Percentiles rank a stretch among this genome's conserved stretches.
Conservation (phyloP, 2,113 vertebrate genomes). For the Aptenodytes patagonicus region DNA sequence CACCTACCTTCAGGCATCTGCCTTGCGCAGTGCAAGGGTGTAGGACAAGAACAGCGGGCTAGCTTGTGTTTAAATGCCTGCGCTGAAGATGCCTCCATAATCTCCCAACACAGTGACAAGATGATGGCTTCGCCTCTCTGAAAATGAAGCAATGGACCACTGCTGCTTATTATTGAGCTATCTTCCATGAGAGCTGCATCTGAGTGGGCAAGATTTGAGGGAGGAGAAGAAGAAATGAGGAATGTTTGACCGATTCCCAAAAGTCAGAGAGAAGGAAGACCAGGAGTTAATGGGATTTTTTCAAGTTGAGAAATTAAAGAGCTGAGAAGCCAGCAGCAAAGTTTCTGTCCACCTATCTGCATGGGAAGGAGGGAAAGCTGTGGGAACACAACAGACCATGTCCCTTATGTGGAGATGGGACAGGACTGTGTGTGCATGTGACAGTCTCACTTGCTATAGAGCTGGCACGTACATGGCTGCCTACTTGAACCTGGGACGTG, state of each 20-base stretch:
- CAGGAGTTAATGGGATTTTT: not conserved
- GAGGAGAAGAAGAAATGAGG: not conserved
- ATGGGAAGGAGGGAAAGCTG: not conserved
- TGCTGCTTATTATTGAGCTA: not conserved
- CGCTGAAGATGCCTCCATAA: rapidly evolving
- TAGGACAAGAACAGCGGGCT: not conserved
- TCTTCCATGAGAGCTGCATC: not conserved
- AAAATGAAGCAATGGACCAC: not conserved
- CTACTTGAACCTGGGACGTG: not conserved
- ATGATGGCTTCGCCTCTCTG: not conserved
- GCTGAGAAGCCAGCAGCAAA: not conserved
- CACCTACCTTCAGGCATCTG: not conserved
- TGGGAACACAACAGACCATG: not conserved
- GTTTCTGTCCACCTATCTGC: not conserved
- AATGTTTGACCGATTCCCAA: not conserved
- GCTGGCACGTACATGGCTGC: not conserved
- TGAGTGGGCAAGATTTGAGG: not conserved
- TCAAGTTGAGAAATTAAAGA: not conserved
- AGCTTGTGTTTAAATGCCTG: not conserved
- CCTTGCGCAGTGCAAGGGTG: rapidly evolving
- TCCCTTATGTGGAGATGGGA: not conserved
- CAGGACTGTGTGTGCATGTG: rapidly evolving
- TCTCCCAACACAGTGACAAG: not conserved
- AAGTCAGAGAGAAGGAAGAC: not conserved
- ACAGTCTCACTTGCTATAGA: not conserved